Percentiles rank a stretch among this genome's conserved stretches.
Evolutionary conservation across 2,797 vertebrate species (phyloP).

Genomic region (Cryptoblepharus egeriae): DNA sequence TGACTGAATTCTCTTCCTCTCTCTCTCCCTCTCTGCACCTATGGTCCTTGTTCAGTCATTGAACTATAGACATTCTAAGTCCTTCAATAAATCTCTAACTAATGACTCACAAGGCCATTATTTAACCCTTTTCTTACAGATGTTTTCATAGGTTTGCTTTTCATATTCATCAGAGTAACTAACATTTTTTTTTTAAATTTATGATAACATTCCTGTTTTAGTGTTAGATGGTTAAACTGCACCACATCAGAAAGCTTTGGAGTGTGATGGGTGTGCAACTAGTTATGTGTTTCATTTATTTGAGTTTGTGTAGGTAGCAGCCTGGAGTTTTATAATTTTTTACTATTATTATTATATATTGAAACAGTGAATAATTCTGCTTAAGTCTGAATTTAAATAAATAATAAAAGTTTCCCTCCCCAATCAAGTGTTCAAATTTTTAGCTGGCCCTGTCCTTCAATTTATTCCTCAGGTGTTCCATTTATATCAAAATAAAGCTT

Average conservation of each 20-base stretch:
- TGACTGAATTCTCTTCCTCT: constrained; percentile 78
- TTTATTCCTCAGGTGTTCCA: constrained; percentile 30
- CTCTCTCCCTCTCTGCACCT: constrained; percentile 75
- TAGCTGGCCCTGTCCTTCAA: constrained; percentile 11
- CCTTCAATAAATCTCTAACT: constrained; percentile 85
- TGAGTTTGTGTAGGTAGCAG: background rate
- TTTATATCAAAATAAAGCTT: constrained; percentile 36
- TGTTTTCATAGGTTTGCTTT: constrained; percentile 67
- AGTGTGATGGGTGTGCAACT: background rate
- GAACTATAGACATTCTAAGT: constrained; percentile 80
- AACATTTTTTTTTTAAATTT: constrained; percentile 68
- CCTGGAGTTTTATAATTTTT: background rate
- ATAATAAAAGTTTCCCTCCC: background rate
- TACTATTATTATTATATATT: background rate
- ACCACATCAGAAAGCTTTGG: background rate
- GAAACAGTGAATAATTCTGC: background rate
- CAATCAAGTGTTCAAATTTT: constrained; percentile 34
- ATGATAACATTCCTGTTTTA: constrained; percentile 7
- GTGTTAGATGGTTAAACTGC: background rate
- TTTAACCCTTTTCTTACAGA: constrained; percentile 87
- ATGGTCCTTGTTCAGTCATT: constrained; percentile 80
- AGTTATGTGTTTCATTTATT: background rate
- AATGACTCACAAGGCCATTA: constrained; percentile 84
- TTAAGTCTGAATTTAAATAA: background rate
- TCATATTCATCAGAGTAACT: constrained; percentile 64